These are phyloP conservation scores for Drosophila prostipennis DNA, from an alignment of 2,888 invertebrate species.

Conservation along the genomic window DNA sequence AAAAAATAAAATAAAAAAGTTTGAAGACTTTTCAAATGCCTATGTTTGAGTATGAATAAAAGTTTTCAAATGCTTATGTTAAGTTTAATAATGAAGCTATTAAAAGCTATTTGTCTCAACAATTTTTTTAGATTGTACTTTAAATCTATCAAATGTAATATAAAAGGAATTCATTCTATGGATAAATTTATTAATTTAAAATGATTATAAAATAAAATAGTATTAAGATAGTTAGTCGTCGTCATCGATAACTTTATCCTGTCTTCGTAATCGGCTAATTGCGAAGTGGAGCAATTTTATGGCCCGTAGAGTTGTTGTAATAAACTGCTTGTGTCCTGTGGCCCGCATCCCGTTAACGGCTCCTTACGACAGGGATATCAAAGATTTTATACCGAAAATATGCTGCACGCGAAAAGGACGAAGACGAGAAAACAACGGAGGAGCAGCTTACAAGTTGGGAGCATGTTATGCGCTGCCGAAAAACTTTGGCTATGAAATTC, in stretches of 20 bases:
- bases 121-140: no score
- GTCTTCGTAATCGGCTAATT: conserved; percentile 55
- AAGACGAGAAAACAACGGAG: conserved; percentile 34
- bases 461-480: conserved; percentile 60
- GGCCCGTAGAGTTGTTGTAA: conserved; percentile 42
- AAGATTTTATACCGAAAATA: conserved; percentile 44
- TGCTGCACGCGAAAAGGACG: conserved; percentile 19
- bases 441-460: conserved; percentile 68
- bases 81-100: no score
- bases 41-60: no score
- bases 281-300: conserved; percentile 46
- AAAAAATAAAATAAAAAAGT: no score
- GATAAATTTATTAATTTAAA: no score
- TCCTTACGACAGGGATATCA: conserved; percentile 48
- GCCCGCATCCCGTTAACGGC: conserved; percentile 40
- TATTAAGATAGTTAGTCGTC: no score
- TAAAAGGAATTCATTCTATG: no score
- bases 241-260: not conserved
- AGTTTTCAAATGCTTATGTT: no score
- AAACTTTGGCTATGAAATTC: conserved; percentile 78
- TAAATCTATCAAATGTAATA: no score
- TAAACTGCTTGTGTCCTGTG: conserved; percentile 37
- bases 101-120: no score
- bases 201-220: no score
- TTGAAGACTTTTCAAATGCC: no score